These are phyloP conservation scores for Capitulum mitella DNA, from an alignment of 2,888 invertebrate genomes.

Conservation along the genomic window DNA sequence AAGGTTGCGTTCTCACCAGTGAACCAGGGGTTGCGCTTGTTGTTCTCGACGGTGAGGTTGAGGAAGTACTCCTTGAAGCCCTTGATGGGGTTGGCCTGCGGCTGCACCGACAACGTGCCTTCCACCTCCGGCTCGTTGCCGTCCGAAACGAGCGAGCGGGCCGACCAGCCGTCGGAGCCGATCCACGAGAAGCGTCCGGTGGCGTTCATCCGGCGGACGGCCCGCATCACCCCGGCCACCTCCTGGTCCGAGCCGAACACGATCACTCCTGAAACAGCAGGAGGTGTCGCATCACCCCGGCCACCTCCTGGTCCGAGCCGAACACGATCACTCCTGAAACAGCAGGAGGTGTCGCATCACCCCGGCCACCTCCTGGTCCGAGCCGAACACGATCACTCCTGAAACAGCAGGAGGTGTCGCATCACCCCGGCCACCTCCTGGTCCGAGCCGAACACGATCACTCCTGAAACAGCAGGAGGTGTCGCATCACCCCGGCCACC, in stretches of 20 bases:
- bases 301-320: too few relatives aligned
- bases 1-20: slow-evolving; percentile 58
- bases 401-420: too few relatives aligned
- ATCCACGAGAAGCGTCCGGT: slow-evolving; percentile 91
- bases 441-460: too few relatives aligned
- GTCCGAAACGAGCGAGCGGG: slow-evolving; percentile 72
- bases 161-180: slow-evolving; percentile 94
- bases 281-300: too few relatives aligned
- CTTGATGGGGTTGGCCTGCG: slow-evolving; percentile 77
- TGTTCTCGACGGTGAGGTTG: slow-evolving; percentile 71
- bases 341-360: too few relatives aligned
- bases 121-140: slow-evolving; percentile 84
- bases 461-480: too few relatives aligned
- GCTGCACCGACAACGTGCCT: slow-evolving; percentile 91
- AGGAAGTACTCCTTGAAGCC: slow-evolving; percentile 86
- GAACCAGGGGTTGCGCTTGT: slow-evolving; percentile 92
- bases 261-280: slow-evolving; percentile 64
- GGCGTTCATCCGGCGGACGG: slow-evolving; percentile 76
- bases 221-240: slow-evolving; percentile 90
- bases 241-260: slow-evolving; percentile 95
- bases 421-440: too few relatives aligned
- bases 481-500: too few relatives aligned
- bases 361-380: too few relatives aligned
- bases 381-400: too few relatives aligned
- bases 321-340: too few relatives aligned